phyloP scores from a whole-genome alignment of 1,140 invertebrate genomes.

The Xylocopa sonorina region DNA sequence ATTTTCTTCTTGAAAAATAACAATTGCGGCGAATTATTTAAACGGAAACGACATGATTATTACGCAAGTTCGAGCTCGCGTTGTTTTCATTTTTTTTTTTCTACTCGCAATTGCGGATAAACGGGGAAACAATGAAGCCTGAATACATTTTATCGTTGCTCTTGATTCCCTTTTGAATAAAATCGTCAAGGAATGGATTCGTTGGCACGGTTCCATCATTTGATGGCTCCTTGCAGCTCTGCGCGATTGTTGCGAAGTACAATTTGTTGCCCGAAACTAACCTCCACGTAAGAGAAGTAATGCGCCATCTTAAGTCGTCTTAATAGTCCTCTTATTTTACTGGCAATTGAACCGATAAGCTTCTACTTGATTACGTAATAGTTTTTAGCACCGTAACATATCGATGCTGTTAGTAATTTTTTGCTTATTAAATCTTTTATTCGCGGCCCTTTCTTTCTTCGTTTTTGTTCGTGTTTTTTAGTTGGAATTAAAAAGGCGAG shows the following conservation, averaged over 20 bases:
- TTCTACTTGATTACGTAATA: too few species aligned
- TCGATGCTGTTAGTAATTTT: neutral
- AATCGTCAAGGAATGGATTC: constrained; percentile 53
- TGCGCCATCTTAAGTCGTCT: neutral
- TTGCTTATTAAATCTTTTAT: neutral
- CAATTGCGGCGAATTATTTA: too few species aligned
- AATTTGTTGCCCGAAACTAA: neutral
- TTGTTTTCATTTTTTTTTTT: too few species aligned
- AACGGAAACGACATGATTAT: too few species aligned
- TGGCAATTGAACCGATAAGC: neutral
- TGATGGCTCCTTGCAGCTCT: constrained; percentile 3
- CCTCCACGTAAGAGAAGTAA: too few species aligned
- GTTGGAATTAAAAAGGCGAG: too few species aligned
- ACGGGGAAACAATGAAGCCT: neutral
- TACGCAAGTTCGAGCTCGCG: too few species aligned
- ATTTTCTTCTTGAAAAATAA: too few species aligned
- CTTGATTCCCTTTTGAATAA: constrained; percentile 33
- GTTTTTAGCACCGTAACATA: too few species aligned
- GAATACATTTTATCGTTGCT: constrained; percentile 49
- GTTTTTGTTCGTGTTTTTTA: too few species aligned
- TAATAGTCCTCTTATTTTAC: neutral
- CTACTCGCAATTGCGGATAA: too few species aligned
- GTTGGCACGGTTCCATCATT: constrained; percentile 54
- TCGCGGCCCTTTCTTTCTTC: neutral
- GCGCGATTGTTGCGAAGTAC: constrained; percentile 7